Evolutionary conservation across 2,888 invertebrate species (phyloP), one percentile per base, ranked within the genome.

Genomic region (Trachelus stipa): DNA sequence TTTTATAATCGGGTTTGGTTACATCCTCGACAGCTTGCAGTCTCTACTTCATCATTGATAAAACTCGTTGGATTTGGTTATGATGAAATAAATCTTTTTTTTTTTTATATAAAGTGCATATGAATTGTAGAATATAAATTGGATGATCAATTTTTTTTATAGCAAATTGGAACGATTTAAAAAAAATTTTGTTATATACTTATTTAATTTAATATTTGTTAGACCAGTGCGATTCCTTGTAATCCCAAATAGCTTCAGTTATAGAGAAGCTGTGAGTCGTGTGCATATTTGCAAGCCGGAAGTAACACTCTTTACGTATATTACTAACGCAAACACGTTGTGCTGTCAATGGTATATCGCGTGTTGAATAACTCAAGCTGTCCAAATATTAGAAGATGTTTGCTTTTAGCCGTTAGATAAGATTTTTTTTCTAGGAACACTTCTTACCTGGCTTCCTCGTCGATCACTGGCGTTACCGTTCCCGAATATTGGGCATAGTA

Each of bases 401-500:
- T 56, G 56, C 56, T 56, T 56, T 23, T 23, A 56, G 56, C 56
- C 56, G 56, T 56, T 9, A 56, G 56, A 56, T 23, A 6, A 23
- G 23, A 56, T 23, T 56, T n/a, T n/a, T 37, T 37, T 12, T 68
- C 74, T 68, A 12, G 69, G 30, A 75, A 11, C 23, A 35, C 35
- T 69, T 76, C 88, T 91, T 92, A 96, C 96, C 95, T 95, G 80
- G 96, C 94, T 92, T 98, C 98, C 91, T 98, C 98, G 88, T 98
- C 98, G 84, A 98, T 98, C 79, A 98, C 96, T 6, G 98, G 97
- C 11, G 98, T 97, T 81, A 97, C 97, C 11, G 94, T 95, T 11
- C 95, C 94, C 11, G 95, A 94, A 89, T 96, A 97, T 89, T 96
- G 96, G 76, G 96, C 94, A 88, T 97, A 97, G 92, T 97, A 97